phyloP scores from a whole-genome alignment of 2,888 invertebrate genomes.

The Heliconius ismenius region DNA sequence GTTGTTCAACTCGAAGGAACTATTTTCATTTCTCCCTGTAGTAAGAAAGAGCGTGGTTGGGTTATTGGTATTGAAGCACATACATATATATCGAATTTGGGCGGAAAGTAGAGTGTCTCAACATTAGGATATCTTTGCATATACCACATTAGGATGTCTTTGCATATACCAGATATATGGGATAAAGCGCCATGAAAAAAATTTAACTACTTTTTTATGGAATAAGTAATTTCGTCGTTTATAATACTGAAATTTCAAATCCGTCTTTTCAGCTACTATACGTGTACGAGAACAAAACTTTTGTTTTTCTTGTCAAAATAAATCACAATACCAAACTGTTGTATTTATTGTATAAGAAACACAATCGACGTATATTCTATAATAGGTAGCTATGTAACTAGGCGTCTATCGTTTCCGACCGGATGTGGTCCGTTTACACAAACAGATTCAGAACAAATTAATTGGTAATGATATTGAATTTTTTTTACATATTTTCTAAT shows the following conservation, averaged over 20 bases:
- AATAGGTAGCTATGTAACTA: background rate
- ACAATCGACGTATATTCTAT: background rate
- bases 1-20: background rate
- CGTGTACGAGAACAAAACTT: background rate
- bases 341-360: constrained; percentile 21
- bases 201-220: too few relatives aligned
- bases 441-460: constrained; percentile 21
- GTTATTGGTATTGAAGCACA: too few relatives aligned
- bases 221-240: too few relatives aligned
- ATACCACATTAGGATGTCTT: background rate
- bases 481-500: constrained; percentile 12
- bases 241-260: background rate
- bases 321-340: constrained; percentile 5
- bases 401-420: constrained; percentile 6
- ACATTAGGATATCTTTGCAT: background rate
- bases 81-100: too few relatives aligned
- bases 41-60: background rate
- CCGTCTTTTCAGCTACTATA: background rate
- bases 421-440: constrained; percentile 23
- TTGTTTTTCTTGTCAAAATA: constrained; percentile 1
- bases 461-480: constrained; percentile 22
- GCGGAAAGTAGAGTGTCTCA: background rate
- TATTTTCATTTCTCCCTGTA: background rate
- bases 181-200: too few relatives aligned
- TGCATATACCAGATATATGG: background rate